Base-by-base conservation (phyloP, 2,888 invertebrate genomes). In the Leptodirus hochenwartii region DNA sequence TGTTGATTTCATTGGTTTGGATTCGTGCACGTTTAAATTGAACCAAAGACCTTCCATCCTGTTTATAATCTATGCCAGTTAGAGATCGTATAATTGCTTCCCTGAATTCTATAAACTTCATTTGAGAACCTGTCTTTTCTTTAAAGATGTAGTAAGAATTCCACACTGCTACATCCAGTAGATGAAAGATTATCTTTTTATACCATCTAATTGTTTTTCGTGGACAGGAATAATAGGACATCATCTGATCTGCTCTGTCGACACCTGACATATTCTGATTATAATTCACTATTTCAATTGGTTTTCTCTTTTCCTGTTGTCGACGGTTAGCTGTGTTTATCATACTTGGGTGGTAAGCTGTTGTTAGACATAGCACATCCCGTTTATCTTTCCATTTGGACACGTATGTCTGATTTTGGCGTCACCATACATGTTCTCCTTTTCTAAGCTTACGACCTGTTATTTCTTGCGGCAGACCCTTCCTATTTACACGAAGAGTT, bases 161-260 rank as follows among this genome's bases (percentile, higher is more conserved):
- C 43, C 42, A 44, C 26, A 43, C 37, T 23, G 43, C 32, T 29
- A 45, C 37, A 32, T 46, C 45, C 23, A 45, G 35, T 26, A 43
- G 29, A 35, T 46, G 46, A 39, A 47, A 46, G 14, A 44, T 38
- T 32, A 47, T 40, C 34, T 45, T 47, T 39, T 46, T 45, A 32
- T 47, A 47, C 46, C 45, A 45, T 24, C 41, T 31, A 30, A 46
- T 45, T 17, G 44, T 43, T 41, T 47, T 47, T 28, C 43, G 30
- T 24, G 45, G 46, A 40, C 36, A 39, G 30, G 43, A 38, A 39
- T 44, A 46, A 37, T 46, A 44, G 13, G 43, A 39, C 24, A 41
- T 41, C 41, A 47, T 45, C 34, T 46, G 47, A 36, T 46, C 44
- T 27, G 34, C 29, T 22, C 41, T 33, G 39, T 45, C 42, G 30